Percentiles rank a stretch among this genome's conserved stretches.
phyloP scores from a whole-genome alignment of 2,888 invertebrate species.

The Cataglyphis rosenhaueri region DNA sequence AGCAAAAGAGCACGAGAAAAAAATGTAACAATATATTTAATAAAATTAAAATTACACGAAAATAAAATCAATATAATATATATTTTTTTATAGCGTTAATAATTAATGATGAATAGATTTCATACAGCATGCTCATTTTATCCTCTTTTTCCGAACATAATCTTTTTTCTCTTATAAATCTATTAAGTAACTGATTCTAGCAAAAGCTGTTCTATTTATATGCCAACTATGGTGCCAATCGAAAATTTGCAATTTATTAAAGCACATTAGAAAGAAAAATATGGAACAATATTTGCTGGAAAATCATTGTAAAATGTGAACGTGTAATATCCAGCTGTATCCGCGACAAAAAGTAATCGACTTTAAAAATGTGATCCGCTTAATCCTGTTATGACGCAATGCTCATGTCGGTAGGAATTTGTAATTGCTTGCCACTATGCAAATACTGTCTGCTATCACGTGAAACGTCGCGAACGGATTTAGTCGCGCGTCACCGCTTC shows the following conservation, averaged over 20 bases:
- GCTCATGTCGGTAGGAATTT: slow-evolving; percentile 60
- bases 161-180: not conserved
- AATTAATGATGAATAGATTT: not conserved
- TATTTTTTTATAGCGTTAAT: not conserved
- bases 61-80: slow-evolving; percentile 11
- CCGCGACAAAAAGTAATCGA: slow-evolving; percentile 13
- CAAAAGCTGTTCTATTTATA: not conserved
- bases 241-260: slow-evolving; percentile 3
- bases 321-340: slow-evolving; percentile 14
- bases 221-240: not conserved
- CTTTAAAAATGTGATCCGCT: slow-evolving; percentile 52
- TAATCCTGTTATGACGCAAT: slow-evolving; percentile 55
- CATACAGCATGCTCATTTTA: not conserved
- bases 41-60: not conserved
- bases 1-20: not conserved
- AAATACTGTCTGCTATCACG: slow-evolving; percentile 65
- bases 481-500: slow-evolving; percentile 59
- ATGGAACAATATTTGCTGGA: not conserved
- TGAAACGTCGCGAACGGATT: slow-evolving; percentile 50
- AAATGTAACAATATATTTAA: not conserved
- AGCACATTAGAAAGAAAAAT: slow-evolving; percentile 1
- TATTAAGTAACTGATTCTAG: not conserved
- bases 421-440: slow-evolving; percentile 74
- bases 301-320: slow-evolving; percentile 15
- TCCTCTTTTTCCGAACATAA: not conserved